A percentile compares a stretch with the other conserved stretches of the same genome.
Conservation (phyloP, 2,113 vertebrate species). For the Picathartes gymnocephalus region DNA sequence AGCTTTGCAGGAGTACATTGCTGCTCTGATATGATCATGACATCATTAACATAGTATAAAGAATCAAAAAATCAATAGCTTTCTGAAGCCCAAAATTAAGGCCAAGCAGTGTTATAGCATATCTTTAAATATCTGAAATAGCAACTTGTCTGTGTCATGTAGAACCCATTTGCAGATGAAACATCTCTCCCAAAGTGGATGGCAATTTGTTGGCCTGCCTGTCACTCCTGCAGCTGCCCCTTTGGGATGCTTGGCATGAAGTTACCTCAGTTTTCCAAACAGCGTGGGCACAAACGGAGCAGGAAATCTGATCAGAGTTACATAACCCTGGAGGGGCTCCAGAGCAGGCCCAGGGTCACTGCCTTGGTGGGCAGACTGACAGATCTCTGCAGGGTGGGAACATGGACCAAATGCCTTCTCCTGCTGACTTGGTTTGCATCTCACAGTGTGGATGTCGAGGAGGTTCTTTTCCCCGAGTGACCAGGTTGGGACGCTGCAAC, state of each 20-base stretch:
- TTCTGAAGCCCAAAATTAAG: constrained; percentile 51
- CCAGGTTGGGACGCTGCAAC: too few species aligned
- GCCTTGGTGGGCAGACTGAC: neutral
- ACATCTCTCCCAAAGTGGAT: neutral
- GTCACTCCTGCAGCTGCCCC: neutral
- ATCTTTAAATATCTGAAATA: constrained; percentile 16
- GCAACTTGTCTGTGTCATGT: constrained; percentile 38
- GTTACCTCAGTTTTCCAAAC: neutral
- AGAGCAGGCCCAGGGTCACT: neutral
- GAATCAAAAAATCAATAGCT: constrained; percentile 53
- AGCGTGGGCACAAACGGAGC: neutral
- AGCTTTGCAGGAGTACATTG: constrained; percentile 14
- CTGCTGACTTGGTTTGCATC: neutral
- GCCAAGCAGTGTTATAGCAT: neutral
- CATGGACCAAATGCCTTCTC: neutral
- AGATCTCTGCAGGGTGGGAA: neutral
- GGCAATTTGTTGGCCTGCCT: neutral
- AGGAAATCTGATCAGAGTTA: neutral
- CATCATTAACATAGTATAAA: constrained; percentile 64
- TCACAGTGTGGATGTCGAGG: fast-evolving
- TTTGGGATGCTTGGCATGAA: neutral
- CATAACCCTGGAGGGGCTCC: neutral
- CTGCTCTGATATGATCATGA: constrained; percentile 42
- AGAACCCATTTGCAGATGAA: constrained; percentile 3
- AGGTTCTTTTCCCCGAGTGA: neutral